phyloP scores from a whole-genome alignment of 1,140 invertebrate species.

The Zaprionus africanus region DNA sequence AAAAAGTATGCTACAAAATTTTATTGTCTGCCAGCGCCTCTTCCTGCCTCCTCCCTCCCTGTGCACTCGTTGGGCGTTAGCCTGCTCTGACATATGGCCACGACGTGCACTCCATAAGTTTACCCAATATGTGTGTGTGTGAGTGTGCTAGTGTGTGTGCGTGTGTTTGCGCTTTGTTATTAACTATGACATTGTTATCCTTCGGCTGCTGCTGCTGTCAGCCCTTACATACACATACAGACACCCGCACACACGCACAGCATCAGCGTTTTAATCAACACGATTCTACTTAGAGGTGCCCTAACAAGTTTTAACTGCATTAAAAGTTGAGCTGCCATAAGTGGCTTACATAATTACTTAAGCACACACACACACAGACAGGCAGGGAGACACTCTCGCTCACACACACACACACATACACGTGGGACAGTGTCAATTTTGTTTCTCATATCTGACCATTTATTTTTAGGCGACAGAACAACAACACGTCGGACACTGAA shows the following conservation, averaged over 20 bases:
- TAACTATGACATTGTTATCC: conserved; percentile 45
- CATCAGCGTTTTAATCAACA: conserved; percentile 44
- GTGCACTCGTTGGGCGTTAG: conserved; percentile 29
- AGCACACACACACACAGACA: conserved; percentile 22
- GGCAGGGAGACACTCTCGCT: conserved; percentile 5
- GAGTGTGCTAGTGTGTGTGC: conserved; percentile 13
- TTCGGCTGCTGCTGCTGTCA: conserved; percentile 26
- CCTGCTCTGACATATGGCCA: conserved; percentile 41
- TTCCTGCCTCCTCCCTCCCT: neutral
- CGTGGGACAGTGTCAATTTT: conserved; percentile 11
- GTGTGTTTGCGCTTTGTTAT: conserved; percentile 23
- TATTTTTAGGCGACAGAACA: conserved; percentile 43
- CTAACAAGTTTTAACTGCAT: conserved; percentile 61
- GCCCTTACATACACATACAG: neutral
- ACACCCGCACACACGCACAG: neutral
- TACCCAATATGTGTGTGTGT: conserved; percentile 1
- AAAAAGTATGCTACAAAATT: conserved; percentile 49
- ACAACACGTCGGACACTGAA: conserved; percentile 28
- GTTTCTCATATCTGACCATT: conserved; percentile 17
- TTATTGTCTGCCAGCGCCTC: conserved; percentile 24
- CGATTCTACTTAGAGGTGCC: conserved; percentile 43
- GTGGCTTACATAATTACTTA: conserved; percentile 54
- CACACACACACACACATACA: neutral
- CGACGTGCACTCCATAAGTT: conserved; percentile 10
- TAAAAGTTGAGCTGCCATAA: conserved; percentile 50